Conservation (phyloP, 2,797 vertebrate species). For the Typhlichthys subterraneus region DNA sequence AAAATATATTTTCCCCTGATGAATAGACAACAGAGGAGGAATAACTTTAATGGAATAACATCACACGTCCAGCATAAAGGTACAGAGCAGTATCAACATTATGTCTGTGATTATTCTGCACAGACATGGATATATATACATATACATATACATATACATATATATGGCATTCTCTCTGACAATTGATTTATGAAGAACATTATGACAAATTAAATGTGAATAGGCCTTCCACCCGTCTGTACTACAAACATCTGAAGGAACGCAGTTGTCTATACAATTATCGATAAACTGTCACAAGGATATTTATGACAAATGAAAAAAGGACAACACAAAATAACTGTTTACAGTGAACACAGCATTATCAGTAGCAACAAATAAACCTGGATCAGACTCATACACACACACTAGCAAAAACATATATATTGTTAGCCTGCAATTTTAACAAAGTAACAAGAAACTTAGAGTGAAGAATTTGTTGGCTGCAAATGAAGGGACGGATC, state of each 20-base stretch:
- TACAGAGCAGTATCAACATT: conserved; percentile 32
- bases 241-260: conserved; percentile 50
- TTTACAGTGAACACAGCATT: neutral
- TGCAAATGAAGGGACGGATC: conserved; percentile 66
- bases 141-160: neutral
- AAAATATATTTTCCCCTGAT: conserved; percentile 65
- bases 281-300: conserved; percentile 58
- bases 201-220: conserved; percentile 57
- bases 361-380: conserved; percentile 26
- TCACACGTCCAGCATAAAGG: conserved; percentile 37
- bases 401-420: conserved; percentile 14
- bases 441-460: conserved; percentile 57
- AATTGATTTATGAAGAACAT: conserved; percentile 64
- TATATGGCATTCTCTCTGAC: conserved; percentile 54
- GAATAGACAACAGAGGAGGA: conserved; percentile 41
- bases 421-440: conserved; percentile 46
- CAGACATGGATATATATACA: conserved; percentile 36
- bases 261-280: conserved; percentile 62
- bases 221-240: conserved; percentile 36
- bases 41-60: conserved; percentile 44
- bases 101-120: conserved; percentile 58
- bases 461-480: conserved; percentile 51
- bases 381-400: conserved; percentile 25
- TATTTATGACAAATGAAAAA: conserved; percentile 56
- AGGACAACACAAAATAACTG: conserved; percentile 30